Evolutionary conservation across 1,140 invertebrate genomes (phyloP), one percentile per base, ranked within the genome.

Genomic region (Scaptodrosophila lebanonensis): DNA sequence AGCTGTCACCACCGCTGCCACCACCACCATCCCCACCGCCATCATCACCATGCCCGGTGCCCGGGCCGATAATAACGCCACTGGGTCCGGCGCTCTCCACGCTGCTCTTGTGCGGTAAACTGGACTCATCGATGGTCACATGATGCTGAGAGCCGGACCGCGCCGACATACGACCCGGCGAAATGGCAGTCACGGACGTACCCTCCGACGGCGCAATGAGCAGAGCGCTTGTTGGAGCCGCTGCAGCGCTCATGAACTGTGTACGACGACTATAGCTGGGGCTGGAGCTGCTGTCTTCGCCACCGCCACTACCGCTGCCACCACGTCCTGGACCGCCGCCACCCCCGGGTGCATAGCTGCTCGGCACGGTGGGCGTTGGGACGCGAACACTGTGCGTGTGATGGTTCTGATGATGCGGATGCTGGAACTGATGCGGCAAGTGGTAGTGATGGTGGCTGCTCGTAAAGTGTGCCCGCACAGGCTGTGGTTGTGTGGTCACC

Each of bases 161-260:
- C 2, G 68, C 67, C 12, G 73, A 68, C 0, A 71, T 48, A 8
- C 87, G 82, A 3, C 86, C 79, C n/a, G 88, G 88, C 42, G 91
- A 91, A 8, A 93, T 92, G 30, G 92, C 93, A 40, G 92, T 71
- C 43, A 50, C 8, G n/a, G 59, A 39, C 0, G 13, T 18, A 1
- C 32, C 30, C 25, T 61, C 40, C 11, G 36, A 33, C 12, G 72
- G 12, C 13, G 63, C 20, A 12, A 53, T 29, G 6, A 53, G 17
- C 7, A 73, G 32, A 0, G 64, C 38, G 4, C 47, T 29, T 20
- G 53, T 30, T 9, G 66, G 4, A 17, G 60, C 30, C 11, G 18
- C 11, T 29, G 45, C 36, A 30, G 22, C 6, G 16, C 36, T 13
- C 5, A 13, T 17, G 25, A 27, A 7, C 4, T n/a, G 5, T 5